phyloP scores from a whole-genome alignment of 1,140 invertebrate genomes.

The Hermetia illucens region DNA sequence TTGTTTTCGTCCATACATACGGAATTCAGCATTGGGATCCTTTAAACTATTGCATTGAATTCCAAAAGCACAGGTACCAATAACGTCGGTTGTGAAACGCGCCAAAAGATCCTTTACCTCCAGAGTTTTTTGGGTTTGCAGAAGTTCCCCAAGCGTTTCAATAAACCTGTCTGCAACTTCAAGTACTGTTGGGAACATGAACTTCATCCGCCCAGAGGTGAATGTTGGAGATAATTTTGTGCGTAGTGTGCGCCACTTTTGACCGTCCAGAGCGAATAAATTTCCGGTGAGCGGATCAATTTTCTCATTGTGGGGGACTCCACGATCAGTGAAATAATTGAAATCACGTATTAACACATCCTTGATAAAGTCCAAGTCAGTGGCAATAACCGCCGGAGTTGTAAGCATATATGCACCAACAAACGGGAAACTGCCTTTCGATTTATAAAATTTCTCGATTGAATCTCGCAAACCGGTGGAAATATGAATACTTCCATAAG shows the following conservation, averaged over 20 bases:
- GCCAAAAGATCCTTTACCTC: slow-evolving; percentile 39
- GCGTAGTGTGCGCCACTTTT: slow-evolving; percentile 34
- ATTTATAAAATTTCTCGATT: too few species aligned
- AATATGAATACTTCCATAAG: too few species aligned
- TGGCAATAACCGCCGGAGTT: slow-evolving; percentile 29
- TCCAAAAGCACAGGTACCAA: slow-evolving; percentile 42
- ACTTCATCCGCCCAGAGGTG: slow-evolving; percentile 35
- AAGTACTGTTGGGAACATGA: slow-evolving; percentile 26
- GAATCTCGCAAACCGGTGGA: too few species aligned
- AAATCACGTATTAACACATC: slow-evolving; percentile 32
- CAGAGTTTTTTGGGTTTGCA: slow-evolving; percentile 20
- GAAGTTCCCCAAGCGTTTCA: slow-evolving; percentile 9
- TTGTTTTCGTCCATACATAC: slow-evolving; percentile 11
- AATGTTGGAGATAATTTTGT: slow-evolving; percentile 34
- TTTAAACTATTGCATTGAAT: slow-evolving; percentile 37
- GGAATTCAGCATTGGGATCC: slow-evolving; percentile 34
- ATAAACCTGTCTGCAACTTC: slow-evolving; percentile 14
- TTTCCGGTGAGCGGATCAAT: slow-evolving; percentile 24
- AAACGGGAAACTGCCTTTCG: slow-evolving; percentile 10
- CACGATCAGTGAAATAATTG: slow-evolving; percentile 18
- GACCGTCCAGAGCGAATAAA: slow-evolving; percentile 23
- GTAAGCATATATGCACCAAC: slow-evolving; percentile 26
- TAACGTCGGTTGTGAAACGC: slow-evolving; percentile 42
- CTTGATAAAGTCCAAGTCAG: slow-evolving; percentile 31
- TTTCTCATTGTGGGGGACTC: slow-evolving; percentile 22